Conservation (phyloP, 2,797 vertebrate genomes). For the Kryptopterus vitreolus region DNA sequence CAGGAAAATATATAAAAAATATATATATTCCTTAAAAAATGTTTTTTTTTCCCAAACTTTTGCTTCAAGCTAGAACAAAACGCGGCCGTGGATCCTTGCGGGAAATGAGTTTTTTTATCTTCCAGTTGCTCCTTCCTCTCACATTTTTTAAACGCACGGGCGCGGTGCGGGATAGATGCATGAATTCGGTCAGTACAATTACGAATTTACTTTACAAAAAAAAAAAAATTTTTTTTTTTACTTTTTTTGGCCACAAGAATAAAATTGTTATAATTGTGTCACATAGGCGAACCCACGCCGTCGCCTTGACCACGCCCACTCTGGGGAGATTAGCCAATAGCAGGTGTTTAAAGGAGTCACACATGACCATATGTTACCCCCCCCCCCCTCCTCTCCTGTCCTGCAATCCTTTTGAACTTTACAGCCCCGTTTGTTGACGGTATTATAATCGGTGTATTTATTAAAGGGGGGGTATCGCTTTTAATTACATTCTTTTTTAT, state of each 20-base stretch:
- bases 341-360: slow-evolving; percentile 34
- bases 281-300: slow-evolving; percentile 91
- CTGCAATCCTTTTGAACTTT: slow-evolving; percentile 41
- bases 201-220: slow-evolving; percentile 70
- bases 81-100: slow-evolving; percentile 34
- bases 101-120: slow-evolving; percentile 48
- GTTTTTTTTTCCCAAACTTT: slow-evolving; percentile 38
- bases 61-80: slow-evolving; percentile 28
- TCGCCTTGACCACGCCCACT: slow-evolving; percentile 79
- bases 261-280: slow-evolving; percentile 99
- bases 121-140: slow-evolving; percentile 45
- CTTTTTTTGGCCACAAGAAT: slow-evolving; percentile 82
- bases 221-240: too few relatives aligned
- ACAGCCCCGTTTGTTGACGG: neutral
- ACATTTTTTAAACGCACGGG: slow-evolving; percentile 47
- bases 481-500: neutral
- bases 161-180: slow-evolving; percentile 36
- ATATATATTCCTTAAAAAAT: too few relatives aligned
- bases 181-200: slow-evolving; percentile 27
- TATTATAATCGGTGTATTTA: neutral
- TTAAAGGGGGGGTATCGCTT: neutral
- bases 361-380: slow-evolving; percentile 69
- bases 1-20: too few relatives aligned
- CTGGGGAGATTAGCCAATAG: slow-evolving; percentile 60
- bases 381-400: slow-evolving; percentile 45